These are phyloP conservation scores for Barbus barbus DNA, from an alignment of 2,113 vertebrate genomes.

Conservation along the genomic window DNA sequence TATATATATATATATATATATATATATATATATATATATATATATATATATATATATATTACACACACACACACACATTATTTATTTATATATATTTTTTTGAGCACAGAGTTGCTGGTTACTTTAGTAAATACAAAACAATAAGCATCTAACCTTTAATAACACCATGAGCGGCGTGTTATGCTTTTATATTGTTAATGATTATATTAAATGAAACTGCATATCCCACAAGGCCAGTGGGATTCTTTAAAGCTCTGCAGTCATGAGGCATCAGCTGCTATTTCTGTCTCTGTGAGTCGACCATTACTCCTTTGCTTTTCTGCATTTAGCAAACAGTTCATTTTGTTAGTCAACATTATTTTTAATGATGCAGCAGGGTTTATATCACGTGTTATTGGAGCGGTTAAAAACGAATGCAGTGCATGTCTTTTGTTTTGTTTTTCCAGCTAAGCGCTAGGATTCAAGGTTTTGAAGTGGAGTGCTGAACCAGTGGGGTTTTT, in stretches of 20 bases:
- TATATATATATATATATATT: too few relatives aligned
- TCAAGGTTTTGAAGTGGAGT: not conserved
- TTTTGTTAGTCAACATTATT: not conserved
- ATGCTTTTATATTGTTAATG: not conserved
- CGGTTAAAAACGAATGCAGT: too few relatives aligned
- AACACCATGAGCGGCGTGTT: not conserved
- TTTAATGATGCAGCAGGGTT: too few relatives aligned
- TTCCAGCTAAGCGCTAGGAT: not conserved
- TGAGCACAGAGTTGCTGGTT: too few relatives aligned
- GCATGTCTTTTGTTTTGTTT: not conserved
- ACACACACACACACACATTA: too few relatives aligned
- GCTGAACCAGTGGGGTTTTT: not conserved
- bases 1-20: too few relatives aligned
- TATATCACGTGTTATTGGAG: not conserved
- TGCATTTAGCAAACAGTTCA: not conserved
- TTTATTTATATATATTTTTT: too few relatives aligned
- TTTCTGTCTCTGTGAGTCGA: not conserved
- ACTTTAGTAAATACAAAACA: too few relatives aligned
- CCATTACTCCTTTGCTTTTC: not conserved
- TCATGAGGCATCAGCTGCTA: not conserved
- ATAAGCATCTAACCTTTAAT: not conserved
- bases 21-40: too few relatives aligned
- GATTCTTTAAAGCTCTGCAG: not conserved
- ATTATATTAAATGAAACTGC: not conserved
- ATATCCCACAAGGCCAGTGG: not conserved